Percentiles rank a stretch among this genome's conserved stretches.
These are phyloP conservation scores for Dione vanillae DNA, from an alignment of 2,888 invertebrate genomes.

Conservation along the genomic window DNA sequence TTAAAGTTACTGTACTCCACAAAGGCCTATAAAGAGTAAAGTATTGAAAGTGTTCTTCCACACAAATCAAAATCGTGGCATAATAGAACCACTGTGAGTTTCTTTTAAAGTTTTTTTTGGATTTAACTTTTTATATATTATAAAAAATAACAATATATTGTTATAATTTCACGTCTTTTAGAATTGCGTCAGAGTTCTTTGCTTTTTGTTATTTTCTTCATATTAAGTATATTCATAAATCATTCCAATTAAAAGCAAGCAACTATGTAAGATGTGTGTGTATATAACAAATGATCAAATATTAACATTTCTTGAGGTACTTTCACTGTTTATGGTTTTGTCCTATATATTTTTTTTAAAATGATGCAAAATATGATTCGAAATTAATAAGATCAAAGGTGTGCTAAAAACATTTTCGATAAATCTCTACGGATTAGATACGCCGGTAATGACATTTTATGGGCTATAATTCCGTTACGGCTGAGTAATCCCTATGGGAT, in stretches of 20 bases:
- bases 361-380: background rate
- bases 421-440: background rate
- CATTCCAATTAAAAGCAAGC: no score
- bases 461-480: conserved; percentile 24
- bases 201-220: no score
- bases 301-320: no score
- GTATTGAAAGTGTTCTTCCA: conserved; percentile 10
- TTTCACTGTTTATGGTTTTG: background rate
- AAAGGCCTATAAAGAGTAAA: conserved; percentile 16
- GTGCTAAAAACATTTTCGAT: conserved; percentile 21
- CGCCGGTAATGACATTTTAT: conserved; percentile 22
- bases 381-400: background rate
- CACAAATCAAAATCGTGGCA: conserved; percentile 23
- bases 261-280: no score
- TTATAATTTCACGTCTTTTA: background rate
- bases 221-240: no score
- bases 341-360: background rate
- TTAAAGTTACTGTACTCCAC: conserved; percentile 28
- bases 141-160: background rate
- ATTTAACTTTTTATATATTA: background rate
- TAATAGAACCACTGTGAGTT: background rate
- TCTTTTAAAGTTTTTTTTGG: background rate
- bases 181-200: no score
- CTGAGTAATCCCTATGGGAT: conserved; percentile 24
- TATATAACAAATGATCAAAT: no score